Evolutionary conservation across 1,140 invertebrate genomes (phyloP).

Genomic region (Halyomorpha halys): DNA sequence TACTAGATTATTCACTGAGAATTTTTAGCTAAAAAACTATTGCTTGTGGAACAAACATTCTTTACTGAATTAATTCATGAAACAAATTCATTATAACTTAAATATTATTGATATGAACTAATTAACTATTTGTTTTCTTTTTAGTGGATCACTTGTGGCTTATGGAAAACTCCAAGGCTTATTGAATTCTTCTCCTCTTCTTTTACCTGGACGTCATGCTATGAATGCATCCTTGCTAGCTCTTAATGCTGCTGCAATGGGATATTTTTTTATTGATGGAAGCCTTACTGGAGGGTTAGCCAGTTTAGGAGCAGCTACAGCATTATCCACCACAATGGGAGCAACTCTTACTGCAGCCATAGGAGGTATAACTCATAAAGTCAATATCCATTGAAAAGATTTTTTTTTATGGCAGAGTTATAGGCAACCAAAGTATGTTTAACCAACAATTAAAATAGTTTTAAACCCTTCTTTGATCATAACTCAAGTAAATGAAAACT

Average conservation of each 20-base stretch:
- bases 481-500: no score
- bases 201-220: slow-evolving; percentile 71
- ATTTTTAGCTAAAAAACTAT: no score
- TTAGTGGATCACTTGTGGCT: slow-evolving; percentile 74
- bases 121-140: slow-evolving; percentile 27
- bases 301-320: slow-evolving; percentile 61
- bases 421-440: no score
- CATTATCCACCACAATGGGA: slow-evolving; percentile 65
- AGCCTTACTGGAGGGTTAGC: slow-evolving; percentile 51
- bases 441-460: no score
- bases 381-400: no score
- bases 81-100: no score
- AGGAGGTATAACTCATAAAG: slow-evolving; percentile 48
- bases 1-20: no score
- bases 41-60: no score
- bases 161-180: slow-evolving; percentile 83
- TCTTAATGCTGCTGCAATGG: slow-evolving; percentile 60
- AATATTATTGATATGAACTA: no score
- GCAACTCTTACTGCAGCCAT: slow-evolving; percentile 80
- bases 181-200: slow-evolving; percentile 63
- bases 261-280: slow-evolving; percentile 52
- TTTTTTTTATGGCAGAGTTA: no score
- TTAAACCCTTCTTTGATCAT: no score
- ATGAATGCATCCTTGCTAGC: slow-evolving; percentile 59
- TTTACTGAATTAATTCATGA: no score